phyloP scores from a whole-genome alignment of 1,140 invertebrate genomes.

The Drosophila kanapiae region DNA sequence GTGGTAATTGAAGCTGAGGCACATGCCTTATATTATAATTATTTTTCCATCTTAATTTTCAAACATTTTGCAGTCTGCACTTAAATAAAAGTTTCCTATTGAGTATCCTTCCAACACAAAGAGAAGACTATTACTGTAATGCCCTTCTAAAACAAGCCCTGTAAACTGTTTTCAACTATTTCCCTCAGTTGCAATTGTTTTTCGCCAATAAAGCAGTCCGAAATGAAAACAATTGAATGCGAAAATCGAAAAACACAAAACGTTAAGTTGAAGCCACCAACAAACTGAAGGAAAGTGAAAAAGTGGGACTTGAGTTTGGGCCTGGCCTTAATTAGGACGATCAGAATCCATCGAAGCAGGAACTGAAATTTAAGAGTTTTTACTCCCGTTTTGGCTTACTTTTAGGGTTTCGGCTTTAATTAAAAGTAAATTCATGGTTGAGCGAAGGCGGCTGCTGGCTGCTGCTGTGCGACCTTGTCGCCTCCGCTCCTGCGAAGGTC shows the following conservation, averaged over 20 bases:
- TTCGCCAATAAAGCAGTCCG: neutral
- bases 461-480: constrained; percentile 29
- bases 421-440: constrained; percentile 44
- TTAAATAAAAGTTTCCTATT: neutral
- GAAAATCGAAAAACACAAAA: constrained; percentile 18
- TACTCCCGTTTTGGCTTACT: constrained; percentile 10
- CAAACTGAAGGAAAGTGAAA: neutral
- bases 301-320: neutral
- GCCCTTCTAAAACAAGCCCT: neutral
- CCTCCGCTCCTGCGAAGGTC: constrained; percentile 6
- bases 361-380: constrained; percentile 28
- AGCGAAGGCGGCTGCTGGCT: neutral
- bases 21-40: too few species aligned
- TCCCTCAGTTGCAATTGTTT: neutral
- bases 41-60: too few species aligned
- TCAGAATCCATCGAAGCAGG: constrained; percentile 29
- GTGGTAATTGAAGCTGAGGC: too few species aligned
- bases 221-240: constrained; percentile 14
- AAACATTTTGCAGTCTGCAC: too few species aligned
- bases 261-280: neutral
- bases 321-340: constrained; percentile 24
- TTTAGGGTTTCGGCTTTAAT: constrained; percentile 41
- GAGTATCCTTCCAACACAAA: neutral
- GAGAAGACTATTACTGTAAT: neutral
- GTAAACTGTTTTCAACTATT: neutral